phyloP scores from a whole-genome alignment of 2,888 invertebrate genomes.

The Tinea pellionella region DNA sequence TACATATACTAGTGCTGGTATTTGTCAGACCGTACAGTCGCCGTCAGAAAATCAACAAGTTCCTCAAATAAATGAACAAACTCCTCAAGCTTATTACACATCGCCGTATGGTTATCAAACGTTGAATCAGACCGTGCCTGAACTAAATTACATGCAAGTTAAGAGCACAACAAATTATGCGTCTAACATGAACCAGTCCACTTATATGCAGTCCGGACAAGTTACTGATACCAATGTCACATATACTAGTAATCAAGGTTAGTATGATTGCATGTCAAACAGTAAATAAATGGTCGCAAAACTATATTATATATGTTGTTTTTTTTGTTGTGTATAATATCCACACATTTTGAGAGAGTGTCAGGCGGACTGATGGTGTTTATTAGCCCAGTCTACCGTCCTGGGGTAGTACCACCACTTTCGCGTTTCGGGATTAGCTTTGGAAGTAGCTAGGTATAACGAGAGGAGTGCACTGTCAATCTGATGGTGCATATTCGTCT shows the following conservation, averaged over 20 bases:
- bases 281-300: not conserved
- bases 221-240: slow-evolving; percentile 39
- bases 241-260: slow-evolving; percentile 49
- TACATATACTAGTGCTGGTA: slow-evolving; percentile 61
- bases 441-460: too few relatives aligned
- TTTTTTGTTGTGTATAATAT: not conserved
- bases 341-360: too few relatives aligned
- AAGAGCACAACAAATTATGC: slow-evolving; percentile 44
- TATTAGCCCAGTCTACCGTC: too few relatives aligned
- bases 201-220: slow-evolving; percentile 43
- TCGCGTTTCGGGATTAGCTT: too few relatives aligned
- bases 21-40: slow-evolving; percentile 54
- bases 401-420: too few relatives aligned
- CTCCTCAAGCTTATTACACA: slow-evolving; percentile 51
- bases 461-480: too few relatives aligned
- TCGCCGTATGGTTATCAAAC: slow-evolving; percentile 59
- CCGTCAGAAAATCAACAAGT: slow-evolving; percentile 43
- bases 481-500: too few relatives aligned
- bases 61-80: slow-evolving; percentile 23
- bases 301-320: not conserved
- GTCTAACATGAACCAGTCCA: slow-evolving; percentile 44
- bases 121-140: slow-evolving; percentile 24
- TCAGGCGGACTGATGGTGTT: too few relatives aligned
- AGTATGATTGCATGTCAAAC: slow-evolving; percentile 24
- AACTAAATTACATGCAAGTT: slow-evolving; percentile 24